Conservation (phyloP, 2,888 invertebrate species). For the Smittia aterrima region DNA sequence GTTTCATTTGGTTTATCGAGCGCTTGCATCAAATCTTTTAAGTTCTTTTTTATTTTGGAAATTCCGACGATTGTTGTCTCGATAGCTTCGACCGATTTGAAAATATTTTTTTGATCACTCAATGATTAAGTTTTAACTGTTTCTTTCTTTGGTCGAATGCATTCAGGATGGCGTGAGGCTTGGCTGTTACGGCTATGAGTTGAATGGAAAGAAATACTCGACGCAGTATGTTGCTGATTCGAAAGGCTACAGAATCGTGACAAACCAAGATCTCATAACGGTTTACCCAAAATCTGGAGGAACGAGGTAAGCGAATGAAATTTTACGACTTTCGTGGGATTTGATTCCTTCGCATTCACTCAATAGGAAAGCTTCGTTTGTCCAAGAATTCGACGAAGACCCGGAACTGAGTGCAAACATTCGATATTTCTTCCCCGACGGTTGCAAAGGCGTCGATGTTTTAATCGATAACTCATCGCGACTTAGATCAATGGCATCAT, state of each 20-base stretch:
- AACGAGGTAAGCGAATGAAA: not conserved
- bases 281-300: constrained; percentile 17
- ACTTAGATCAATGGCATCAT: not conserved
- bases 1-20: not conserved
- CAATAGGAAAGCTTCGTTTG: constrained; percentile 2
- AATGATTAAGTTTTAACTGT: not conserved
- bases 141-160: not conserved
- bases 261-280: constrained; percentile 14
- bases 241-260: constrained; percentile 24
- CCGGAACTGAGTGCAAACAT: not conserved
- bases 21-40: not conserved
- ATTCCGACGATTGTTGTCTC: too few relatives aligned
- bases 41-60: too few relatives aligned
- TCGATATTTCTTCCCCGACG: constrained; percentile 16
- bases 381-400: not conserved
- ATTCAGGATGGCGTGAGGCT: constrained; percentile 25
- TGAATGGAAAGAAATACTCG: constrained; percentile 15
- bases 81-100: too few relatives aligned
- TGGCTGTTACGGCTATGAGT: constrained; percentile 17
- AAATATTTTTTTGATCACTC: too few relatives aligned
- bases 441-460: constrained; percentile 28
- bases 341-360: not conserved
- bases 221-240: constrained; percentile 31
- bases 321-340: not conserved
- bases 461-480: constrained; percentile 25